Conservation (phyloP, 2,797 vertebrate genomes). For the Myotis vivesi region DNA sequence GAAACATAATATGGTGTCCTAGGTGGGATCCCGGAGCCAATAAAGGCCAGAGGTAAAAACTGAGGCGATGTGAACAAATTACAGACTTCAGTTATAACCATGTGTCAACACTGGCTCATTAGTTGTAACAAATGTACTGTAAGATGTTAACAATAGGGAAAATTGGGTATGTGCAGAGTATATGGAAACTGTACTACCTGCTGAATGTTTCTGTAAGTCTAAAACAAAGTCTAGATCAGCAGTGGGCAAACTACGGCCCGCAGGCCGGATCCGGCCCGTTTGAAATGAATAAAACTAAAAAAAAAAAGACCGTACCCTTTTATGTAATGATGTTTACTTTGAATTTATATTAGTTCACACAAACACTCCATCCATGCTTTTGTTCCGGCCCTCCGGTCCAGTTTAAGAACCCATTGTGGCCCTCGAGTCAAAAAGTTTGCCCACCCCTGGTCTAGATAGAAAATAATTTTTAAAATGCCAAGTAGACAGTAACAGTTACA, state of each 20-base stretch:
- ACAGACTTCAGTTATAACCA: background rate
- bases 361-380: too few species aligned
- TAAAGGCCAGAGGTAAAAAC: background rate
- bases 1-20: rapidly evolving
- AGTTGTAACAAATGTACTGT: background rate
- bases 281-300: too few species aligned
- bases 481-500: background rate
- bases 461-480: background rate
- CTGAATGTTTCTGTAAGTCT: background rate
- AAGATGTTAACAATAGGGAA: background rate
- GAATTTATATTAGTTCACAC: too few species aligned
- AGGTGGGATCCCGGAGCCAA: background rate
- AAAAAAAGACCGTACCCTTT: too few species aligned
- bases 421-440: too few species aligned
- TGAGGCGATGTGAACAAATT: background rate
- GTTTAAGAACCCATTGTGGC: too few species aligned
- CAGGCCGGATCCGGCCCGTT: too few species aligned
- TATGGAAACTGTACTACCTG: background rate
- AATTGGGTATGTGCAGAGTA: background rate
- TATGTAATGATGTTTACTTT: too few species aligned
- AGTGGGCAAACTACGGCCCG: too few species aligned
- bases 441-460: too few species aligned
- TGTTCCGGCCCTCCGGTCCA: too few species aligned
- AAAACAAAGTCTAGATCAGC: background rate
- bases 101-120: background rate